Conservation (phyloP, 2,797 vertebrate genomes). For the Oreortyx pictus region DNA sequence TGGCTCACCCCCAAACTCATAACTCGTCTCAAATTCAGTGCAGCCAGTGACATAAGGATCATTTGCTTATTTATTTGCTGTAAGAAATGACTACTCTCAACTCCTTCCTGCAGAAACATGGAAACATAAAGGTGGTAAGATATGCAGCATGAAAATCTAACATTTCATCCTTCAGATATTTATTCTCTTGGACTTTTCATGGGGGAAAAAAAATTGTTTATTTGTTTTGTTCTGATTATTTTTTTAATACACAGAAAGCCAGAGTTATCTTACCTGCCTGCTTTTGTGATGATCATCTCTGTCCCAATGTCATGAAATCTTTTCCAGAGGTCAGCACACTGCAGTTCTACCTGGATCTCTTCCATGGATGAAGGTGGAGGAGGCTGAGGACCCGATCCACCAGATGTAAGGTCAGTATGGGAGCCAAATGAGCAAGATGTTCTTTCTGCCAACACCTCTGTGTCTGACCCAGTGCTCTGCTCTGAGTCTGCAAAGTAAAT, state of each 20-base stretch:
- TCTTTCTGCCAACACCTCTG: slow-evolving; percentile 91
- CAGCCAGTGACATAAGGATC: background rate
- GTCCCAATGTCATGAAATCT: slow-evolving; percentile 99
- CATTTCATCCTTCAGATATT: background rate
- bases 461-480: slow-evolving; percentile 94
- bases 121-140: background rate
- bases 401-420: slow-evolving; percentile 85
- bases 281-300: slow-evolving; percentile 99
- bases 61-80: slow-evolving; percentile 17
- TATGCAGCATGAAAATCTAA: background rate
- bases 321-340: slow-evolving; percentile 98
- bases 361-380: slow-evolving; percentile 92
- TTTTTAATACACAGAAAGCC: background rate
- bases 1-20: background rate
- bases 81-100: background rate
- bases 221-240: background rate
- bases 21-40: slow-evolving; percentile 9
- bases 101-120: background rate
- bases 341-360: slow-evolving; percentile 97
- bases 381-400: slow-evolving; percentile 85
- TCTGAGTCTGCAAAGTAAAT: slow-evolving; percentile 88
- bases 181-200: background rate
- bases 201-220: background rate
- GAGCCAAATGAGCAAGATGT: slow-evolving; percentile 93
- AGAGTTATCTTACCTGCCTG: slow-evolving; percentile 89